Percentiles rank a stretch among this genome's conserved stretches.
Evolutionary conservation across 2,113 vertebrate genomes (phyloP).

Genomic region (Silurus asotus): DNA sequence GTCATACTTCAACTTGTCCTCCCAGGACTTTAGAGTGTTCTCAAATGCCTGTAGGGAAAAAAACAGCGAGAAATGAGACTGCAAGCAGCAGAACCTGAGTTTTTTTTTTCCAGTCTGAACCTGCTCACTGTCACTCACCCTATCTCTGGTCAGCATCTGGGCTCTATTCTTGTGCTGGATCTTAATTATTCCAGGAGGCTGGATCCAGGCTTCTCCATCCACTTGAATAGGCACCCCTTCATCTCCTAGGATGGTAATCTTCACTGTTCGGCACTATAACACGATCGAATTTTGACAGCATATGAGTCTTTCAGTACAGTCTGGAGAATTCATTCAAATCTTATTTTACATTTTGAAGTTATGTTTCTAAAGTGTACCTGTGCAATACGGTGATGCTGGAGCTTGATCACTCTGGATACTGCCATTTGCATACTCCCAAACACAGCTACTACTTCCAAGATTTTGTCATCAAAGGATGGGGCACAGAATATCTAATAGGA

Average conservation of each 20-base stretch:
- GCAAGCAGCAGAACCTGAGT: not conserved
- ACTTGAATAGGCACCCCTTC: conserved; percentile 96
- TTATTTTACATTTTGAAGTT: not conserved
- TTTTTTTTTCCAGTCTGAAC: not conserved
- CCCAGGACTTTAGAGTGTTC: conserved; percentile 96
- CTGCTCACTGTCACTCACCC: conserved; percentile 73
- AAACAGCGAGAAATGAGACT: not conserved
- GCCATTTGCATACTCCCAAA: conserved; percentile 99
- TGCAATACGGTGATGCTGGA: conserved; percentile 95
- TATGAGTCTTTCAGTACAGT: not conserved
- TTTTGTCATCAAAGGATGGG: conserved; percentile 96
- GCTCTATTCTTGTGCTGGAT: conserved; percentile 97
- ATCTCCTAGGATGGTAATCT: conserved; percentile 97
- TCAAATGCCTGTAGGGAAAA: conserved; percentile 87
- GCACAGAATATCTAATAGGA: conserved; percentile 90
- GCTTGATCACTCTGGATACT: conserved; percentile 93
- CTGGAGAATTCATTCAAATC: not conserved
- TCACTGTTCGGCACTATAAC: conserved; percentile 87
- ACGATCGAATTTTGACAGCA: not conserved
- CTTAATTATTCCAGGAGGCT: conserved; percentile 95
- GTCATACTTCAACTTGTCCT: conserved; percentile 95
- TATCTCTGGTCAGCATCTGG: conserved; percentile 96
- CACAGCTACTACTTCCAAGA: conserved; percentile 93
- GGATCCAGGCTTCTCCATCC: conserved; percentile 97
- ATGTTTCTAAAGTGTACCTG: conserved; percentile 75